phyloP scores from a whole-genome alignment of 2,113 vertebrate genomes.

The Capreolus pygargus region DNA sequence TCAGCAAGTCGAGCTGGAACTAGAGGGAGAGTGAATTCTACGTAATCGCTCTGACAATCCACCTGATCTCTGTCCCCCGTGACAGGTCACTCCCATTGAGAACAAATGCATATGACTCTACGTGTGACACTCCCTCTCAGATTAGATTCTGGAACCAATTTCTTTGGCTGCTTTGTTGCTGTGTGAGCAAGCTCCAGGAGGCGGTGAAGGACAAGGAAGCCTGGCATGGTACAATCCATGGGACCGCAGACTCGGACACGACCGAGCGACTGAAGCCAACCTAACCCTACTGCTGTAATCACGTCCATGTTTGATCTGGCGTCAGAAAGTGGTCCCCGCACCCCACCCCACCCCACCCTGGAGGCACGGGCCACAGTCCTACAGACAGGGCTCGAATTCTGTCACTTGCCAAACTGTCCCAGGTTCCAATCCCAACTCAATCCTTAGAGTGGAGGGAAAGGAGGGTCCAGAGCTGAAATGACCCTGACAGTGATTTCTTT shows the following conservation, averaged over 20 bases:
- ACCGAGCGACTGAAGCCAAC: neutral
- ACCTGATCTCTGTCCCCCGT: neutral
- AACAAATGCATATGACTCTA: accelerated
- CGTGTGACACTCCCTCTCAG: neutral
- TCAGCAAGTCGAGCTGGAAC: neutral
- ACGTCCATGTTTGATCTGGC: accelerated
- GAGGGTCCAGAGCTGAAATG: neutral
- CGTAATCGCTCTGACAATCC: neutral
- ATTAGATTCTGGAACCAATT: neutral
- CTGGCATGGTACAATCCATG: neutral
- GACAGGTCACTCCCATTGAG: neutral
- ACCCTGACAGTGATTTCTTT: neutral
- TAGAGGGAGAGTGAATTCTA: accelerated
- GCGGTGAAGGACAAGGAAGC: neutral
- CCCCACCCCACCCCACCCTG: neutral
- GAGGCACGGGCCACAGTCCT: neutral
- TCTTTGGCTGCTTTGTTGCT: neutral
- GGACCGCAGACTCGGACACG: neutral
- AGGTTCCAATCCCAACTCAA: neutral
- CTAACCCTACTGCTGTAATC: neutral
- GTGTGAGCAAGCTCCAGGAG: neutral
- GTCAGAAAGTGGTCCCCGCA: neutral
- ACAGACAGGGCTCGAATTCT: accelerated
- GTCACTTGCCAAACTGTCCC: neutral
- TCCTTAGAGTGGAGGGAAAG: neutral